phyloP scores from a whole-genome alignment of 1,140 invertebrate genomes.

The Condylostylus longicornis region DNA sequence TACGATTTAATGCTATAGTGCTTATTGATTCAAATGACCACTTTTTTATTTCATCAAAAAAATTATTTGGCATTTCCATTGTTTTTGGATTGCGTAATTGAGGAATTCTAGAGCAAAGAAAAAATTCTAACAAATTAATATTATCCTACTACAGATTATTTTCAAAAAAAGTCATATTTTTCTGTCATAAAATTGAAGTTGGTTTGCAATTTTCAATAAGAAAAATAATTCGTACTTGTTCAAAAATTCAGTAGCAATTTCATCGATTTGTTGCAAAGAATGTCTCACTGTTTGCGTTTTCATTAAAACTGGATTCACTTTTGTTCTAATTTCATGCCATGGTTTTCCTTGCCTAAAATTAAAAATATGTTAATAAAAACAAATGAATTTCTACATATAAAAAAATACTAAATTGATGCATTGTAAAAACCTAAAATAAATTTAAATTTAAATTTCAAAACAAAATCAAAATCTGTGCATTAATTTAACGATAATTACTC shows the following conservation, averaged over 20 bases:
- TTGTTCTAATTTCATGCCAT: constrained; percentile 21
- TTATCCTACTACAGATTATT: neutral
- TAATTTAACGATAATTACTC: constrained; percentile 18
- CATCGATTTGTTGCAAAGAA: constrained; percentile 17
- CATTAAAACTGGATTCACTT: constrained; percentile 23
- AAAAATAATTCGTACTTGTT: constrained; percentile 16
- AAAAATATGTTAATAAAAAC: too few species aligned
- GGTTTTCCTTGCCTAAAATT: constrained; percentile 16
- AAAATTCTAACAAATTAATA: neutral
- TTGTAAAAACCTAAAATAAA: too few species aligned
- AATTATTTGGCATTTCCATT: constrained; percentile 38
- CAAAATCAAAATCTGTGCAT: too few species aligned
- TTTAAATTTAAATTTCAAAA: too few species aligned
- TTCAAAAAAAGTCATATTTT: too few species aligned
- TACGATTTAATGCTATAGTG: constrained; percentile 42
- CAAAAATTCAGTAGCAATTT: constrained; percentile 19
- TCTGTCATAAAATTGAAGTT: too few species aligned
- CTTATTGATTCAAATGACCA: constrained; percentile 57
- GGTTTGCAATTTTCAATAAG: too few species aligned
- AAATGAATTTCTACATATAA: too few species aligned
- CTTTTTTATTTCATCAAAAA: constrained; percentile 46
- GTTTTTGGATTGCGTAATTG: constrained; percentile 33
- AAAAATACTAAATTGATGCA: too few species aligned
- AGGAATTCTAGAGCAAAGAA: constrained; percentile 38
- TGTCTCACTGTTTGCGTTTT: constrained; percentile 21